Percentiles rank a stretch among this genome's conserved stretches.
Conservation (phyloP, 2,113 vertebrate genomes). For the Cryptotis parvus region DNA sequence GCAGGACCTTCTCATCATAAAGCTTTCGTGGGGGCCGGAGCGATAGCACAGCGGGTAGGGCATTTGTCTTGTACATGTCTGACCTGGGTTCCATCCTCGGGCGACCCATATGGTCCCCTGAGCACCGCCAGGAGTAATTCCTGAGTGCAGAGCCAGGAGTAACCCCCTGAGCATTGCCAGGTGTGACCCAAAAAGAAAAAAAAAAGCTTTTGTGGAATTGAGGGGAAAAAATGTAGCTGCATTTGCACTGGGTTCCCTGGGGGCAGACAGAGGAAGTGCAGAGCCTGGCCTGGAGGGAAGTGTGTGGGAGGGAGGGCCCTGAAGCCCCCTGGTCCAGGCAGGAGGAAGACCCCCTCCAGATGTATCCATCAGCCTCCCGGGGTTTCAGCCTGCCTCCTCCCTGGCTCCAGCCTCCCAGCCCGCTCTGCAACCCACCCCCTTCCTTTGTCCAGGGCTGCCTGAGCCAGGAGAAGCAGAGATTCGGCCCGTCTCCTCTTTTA, state of each 20-base stretch:
- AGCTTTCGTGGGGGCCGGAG: background rate
- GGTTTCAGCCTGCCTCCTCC: slow-evolving; percentile 7
- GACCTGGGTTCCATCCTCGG: no score
- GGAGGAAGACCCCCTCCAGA: background rate
- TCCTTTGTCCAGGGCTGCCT: background rate
- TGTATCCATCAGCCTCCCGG: background rate
- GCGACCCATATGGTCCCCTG: no score
- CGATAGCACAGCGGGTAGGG: no score
- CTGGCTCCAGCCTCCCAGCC: background rate
- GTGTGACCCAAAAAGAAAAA: no score
- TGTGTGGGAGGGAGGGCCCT: background rate
- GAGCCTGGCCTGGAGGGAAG: background rate
- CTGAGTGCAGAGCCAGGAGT: no score
- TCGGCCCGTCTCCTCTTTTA: background rate
- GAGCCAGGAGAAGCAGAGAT: background rate
- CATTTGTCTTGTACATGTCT: no score
- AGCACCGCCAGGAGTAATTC: no score
- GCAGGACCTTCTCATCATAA: background rate
- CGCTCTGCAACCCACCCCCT: background rate
- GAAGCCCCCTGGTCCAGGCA: background rate
- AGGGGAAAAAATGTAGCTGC: background rate
- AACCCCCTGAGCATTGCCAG: no score
- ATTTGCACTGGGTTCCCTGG: slow-evolving; percentile 2
- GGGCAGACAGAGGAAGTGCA: background rate
- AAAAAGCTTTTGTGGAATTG: background rate